Evolutionary conservation across 2,797 vertebrate species (phyloP).

Genomic region (Molossus alvarezi): DNA sequence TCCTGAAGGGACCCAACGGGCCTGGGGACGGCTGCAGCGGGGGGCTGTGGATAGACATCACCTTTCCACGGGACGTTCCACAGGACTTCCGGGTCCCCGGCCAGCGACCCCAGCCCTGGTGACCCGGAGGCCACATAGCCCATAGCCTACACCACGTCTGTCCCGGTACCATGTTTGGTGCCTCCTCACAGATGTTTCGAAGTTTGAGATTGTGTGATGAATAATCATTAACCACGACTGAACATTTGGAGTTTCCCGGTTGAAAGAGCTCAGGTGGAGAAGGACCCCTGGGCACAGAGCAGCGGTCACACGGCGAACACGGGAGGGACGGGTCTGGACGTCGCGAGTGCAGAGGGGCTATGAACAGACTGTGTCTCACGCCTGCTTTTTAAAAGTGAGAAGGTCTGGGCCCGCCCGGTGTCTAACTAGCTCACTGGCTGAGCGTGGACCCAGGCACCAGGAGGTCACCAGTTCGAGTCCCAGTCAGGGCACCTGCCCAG

Average conservation of each 20-base stretch:
- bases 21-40: accelerated
- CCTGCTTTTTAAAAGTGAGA: background rate
- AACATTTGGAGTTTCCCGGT: background rate
- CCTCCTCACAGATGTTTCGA: background rate
- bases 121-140: accelerated
- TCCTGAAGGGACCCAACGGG: background rate
- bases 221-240: background rate
- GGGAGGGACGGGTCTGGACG: accelerated
- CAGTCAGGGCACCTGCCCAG: no score
- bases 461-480: no score
- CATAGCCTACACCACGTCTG: accelerated
- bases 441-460: no score
- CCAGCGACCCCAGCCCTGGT: accelerated
- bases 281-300: background rate
- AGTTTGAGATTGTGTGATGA: background rate
- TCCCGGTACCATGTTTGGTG: accelerated
- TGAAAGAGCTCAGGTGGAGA: background rate
- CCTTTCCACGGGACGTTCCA: background rate
- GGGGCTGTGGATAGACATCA: no score
- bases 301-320: accelerated
- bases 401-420: no score
- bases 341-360: accelerated
- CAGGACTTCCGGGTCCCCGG: accelerated
- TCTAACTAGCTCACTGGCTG: no score
- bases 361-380: no score